A percentile compares a stretch with the other conserved stretches of the same genome.
Evolutionary conservation across 1,140 invertebrate genomes (phyloP).

Genomic region (Sycophaga agraensis): DNA sequence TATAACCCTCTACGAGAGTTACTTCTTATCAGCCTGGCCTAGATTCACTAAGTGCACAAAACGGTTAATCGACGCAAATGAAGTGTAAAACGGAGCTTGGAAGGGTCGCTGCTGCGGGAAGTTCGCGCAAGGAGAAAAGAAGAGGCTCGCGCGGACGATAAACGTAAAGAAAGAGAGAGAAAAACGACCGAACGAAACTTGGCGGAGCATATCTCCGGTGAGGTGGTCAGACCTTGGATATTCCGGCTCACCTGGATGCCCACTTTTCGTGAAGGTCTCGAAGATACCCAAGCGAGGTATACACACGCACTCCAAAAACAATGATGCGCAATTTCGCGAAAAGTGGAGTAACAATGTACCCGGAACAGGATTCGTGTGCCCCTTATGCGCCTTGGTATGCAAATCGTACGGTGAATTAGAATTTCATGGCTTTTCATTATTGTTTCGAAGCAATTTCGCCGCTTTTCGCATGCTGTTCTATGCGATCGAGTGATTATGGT

Average conservation of each 20-base stretch:
- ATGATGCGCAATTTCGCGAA: not conserved
- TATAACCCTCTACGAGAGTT: too few species aligned
- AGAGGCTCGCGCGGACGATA: not conserved
- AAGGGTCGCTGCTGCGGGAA: not conserved
- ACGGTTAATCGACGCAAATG: constrained; percentile 13
- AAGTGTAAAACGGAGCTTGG: not conserved
- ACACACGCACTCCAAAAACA: too few species aligned
- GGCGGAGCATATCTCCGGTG: constrained; percentile 42
- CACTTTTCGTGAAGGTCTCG: not conserved
- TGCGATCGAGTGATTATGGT: too few species aligned
- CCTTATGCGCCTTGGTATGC: not conserved
- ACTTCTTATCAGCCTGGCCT: not conserved
- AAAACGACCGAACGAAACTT: constrained; percentile 22
- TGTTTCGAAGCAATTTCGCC: not conserved
- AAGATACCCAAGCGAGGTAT: not conserved
- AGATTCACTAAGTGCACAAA: constrained; percentile 10
- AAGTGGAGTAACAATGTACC: not conserved
- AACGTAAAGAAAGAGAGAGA: too few species aligned
- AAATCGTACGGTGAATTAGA: not conserved
- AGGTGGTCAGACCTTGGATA: too few species aligned
- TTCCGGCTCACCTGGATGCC: not conserved
- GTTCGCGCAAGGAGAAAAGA: constrained; percentile 2
- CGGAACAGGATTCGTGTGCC: too few species aligned
- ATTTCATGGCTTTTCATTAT: not conserved
- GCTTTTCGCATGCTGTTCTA: not conserved